A percentile compares a stretch with the other conserved stretches of the same genome.
Conservation (phyloP, 2,113 vertebrate species). For the Spea multiplicata region DNA sequence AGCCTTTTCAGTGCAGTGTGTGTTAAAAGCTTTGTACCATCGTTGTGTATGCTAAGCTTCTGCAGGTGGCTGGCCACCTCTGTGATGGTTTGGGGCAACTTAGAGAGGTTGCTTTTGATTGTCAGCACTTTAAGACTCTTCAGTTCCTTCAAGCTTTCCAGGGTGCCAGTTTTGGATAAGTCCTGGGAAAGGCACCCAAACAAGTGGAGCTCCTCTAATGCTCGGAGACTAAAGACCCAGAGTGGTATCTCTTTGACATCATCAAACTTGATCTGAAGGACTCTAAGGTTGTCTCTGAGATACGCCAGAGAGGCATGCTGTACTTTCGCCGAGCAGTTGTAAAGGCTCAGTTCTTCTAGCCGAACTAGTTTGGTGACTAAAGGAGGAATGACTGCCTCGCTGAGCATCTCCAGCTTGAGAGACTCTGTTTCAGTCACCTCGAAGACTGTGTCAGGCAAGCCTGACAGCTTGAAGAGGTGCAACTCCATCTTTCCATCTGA, state of each 20-base stretch:
- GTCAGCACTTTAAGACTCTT: constrained; percentile 72
- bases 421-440: constrained; percentile 77
- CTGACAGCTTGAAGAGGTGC: constrained; percentile 76
- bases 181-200: constrained; percentile 71
- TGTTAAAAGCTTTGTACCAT: constrained; percentile 71
- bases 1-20: constrained; percentile 83
- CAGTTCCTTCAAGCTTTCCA: constrained; percentile 78
- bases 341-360: constrained; percentile 74
- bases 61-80: constrained; percentile 75
- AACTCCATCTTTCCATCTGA: constrained; percentile 69
- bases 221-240: constrained; percentile 77
- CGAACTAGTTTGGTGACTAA: constrained; percentile 68
- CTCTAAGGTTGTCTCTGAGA: constrained; percentile 73
- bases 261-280: constrained; percentile 72
- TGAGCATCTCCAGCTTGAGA: constrained; percentile 77
- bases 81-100: constrained; percentile 72
- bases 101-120: constrained; percentile 71
- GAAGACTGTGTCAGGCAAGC: constrained; percentile 80
- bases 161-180: constrained; percentile 60
- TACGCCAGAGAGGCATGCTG: constrained; percentile 72
- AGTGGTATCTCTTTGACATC: constrained; percentile 72
- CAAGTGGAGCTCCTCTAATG: constrained; percentile 79
- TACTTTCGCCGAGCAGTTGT: constrained; percentile 73
- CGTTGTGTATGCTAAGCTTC: constrained; percentile 73
- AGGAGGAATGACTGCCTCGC: constrained; percentile 71